A percentile compares a stretch with the other conserved stretches of the same genome.
These are phyloP conservation scores for Denticeps clupeoides DNA, from an alignment of 2,797 vertebrate species.

Conservation along the genomic window DNA sequence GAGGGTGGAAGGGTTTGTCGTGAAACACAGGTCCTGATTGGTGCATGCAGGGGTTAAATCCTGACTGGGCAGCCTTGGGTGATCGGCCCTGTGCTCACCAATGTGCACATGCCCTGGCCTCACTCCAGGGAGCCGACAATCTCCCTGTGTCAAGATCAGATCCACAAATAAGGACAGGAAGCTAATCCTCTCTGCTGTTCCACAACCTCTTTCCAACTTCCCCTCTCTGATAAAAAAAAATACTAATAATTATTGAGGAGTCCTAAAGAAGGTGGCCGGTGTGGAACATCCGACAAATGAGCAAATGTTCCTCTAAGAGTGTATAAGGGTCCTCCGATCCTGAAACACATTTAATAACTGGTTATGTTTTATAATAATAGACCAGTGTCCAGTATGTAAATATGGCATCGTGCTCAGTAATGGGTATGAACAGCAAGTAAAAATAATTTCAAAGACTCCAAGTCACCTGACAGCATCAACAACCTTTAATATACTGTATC, in stretches of 20 bases:
- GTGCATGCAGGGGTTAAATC: neutral
- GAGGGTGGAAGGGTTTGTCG: neutral
- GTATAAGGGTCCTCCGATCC: too few relatives aligned
- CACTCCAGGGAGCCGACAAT: constrained; percentile 19
- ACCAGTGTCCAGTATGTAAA: too few relatives aligned
- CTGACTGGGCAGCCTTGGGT: constrained; percentile 5
- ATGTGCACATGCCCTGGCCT: constrained; percentile 12
- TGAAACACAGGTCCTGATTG: neutral
- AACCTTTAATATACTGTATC: too few relatives aligned
- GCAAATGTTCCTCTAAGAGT: too few relatives aligned
- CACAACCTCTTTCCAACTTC: constrained; percentile 3
- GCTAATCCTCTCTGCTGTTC: constrained; percentile 27
- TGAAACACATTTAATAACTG: too few relatives aligned
- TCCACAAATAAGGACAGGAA: constrained; percentile 25
- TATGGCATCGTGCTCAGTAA: too few relatives aligned
- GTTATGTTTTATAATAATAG: too few relatives aligned
- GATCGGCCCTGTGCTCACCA: constrained; percentile 4
- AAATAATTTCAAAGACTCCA: too few relatives aligned
- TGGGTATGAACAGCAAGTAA: too few relatives aligned
- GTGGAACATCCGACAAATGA: too few relatives aligned
- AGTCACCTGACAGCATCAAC: too few relatives aligned
- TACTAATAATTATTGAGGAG: neutral
- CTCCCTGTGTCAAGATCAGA: constrained; percentile 23
- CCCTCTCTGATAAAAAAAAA: neutral
- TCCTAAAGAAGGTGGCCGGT: neutral